phyloP scores from a whole-genome alignment of 2,113 vertebrate species.

The Chloropsis cyanopogon region DNA sequence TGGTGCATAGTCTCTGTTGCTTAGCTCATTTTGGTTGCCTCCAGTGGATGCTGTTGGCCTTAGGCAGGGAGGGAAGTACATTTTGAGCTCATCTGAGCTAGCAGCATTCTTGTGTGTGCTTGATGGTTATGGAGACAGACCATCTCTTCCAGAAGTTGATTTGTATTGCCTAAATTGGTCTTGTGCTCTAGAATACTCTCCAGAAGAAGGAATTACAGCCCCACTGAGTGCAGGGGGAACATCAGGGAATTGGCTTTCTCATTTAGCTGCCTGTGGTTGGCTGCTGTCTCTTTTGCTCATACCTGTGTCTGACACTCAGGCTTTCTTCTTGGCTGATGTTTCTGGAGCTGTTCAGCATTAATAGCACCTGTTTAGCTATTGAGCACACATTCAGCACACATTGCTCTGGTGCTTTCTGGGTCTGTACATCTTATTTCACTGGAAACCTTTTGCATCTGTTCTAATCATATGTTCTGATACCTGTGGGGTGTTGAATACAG shows the following conservation, averaged over 20 bases:
- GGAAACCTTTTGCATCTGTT: neutral
- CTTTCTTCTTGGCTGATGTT: neutral
- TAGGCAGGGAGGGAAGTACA: neutral
- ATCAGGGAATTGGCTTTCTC: neutral
- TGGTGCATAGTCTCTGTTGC: neutral
- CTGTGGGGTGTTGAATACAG: neutral
- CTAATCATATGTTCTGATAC: neutral
- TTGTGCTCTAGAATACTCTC: neutral
- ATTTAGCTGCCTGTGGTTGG: neutral
- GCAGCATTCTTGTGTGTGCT: neutral
- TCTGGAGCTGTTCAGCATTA: neutral
- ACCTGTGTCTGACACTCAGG: neutral
- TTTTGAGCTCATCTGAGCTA: neutral
- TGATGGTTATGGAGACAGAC: neutral
- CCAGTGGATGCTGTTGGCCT: neutral
- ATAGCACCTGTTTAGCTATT: neutral
- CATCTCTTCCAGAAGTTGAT: neutral
- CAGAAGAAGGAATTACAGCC: neutral
- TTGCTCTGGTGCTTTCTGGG: neutral
- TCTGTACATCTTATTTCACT: neutral
- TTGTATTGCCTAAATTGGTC: neutral
- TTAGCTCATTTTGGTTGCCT: neutral
- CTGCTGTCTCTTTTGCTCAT: neutral
- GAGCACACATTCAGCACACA: neutral
- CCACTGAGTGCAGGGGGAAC: neutral